Evolutionary conservation across 2,888 invertebrate genomes (phyloP), one percentile per base, ranked within the genome.

Genomic region (Elegia similella): DNA sequence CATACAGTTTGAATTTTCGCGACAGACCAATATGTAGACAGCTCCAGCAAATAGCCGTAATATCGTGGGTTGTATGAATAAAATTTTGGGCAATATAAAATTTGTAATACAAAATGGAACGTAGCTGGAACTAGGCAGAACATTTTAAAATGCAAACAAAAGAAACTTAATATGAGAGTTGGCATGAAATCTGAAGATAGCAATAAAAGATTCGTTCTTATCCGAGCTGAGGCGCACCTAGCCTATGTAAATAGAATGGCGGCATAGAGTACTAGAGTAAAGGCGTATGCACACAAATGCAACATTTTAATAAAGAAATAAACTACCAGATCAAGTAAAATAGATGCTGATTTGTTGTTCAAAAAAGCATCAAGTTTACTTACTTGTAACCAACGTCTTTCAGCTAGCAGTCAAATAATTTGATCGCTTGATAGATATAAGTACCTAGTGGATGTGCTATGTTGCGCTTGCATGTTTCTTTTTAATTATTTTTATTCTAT

Each of bases 201-300:
- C 52, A 55, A 58, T 58, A 52, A 59, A 54, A 61, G 60, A 54
- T 57, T 54, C 53, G 46, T 52, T 60, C 54, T 56, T 57, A 52
- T 47, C 56, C 13, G 44, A 61, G 48, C 55, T 42, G 16, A 53
- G 58, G 48, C 58, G 42, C 58, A 56, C 52, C 55, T 60, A 57
- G 56, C 56, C 43, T 34, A 60, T 60, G 58, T 58, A 62, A 64
- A 62, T 61, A 53, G 52, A 60, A 61, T 3, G 38, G 12, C 38
- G 6, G 10, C 3, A 12, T 57, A 56, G 56, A 55, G 48, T 50
- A 44, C 43, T 54, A 34, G 16, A 12, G 12, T 44, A 43, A 46
- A 46, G 54, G 7, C 7, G 16, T 16, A 16, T 55, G 43, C 32
- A 46, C 54, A 55, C 12, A 34, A 17, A 16, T 10, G 12, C 56